A percentile compares a stretch with the other conserved stretches of the same genome.
Conservation (phyloP, 2,888 invertebrate species). For the Nymphalis c-album region DNA sequence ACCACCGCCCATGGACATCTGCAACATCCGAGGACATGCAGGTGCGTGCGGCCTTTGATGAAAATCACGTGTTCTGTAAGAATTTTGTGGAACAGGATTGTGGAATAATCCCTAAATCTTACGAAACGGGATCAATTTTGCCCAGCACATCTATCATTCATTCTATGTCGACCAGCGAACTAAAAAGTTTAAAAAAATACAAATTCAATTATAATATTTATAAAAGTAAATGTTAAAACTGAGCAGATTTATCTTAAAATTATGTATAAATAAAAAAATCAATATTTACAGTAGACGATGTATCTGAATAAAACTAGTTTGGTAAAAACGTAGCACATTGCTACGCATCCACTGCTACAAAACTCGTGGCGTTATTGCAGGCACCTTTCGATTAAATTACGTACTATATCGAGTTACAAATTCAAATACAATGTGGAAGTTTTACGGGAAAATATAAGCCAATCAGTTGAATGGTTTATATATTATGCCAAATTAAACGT, state of each 20-base stretch:
- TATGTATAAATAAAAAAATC: not conserved
- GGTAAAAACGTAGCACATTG: not conserved
- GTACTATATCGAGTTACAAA: constrained; percentile 14
- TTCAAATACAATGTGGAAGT: constrained; percentile 16
- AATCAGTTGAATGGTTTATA: not conserved
- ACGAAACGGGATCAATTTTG: no score
- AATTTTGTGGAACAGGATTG: no score
- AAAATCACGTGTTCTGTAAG: no score
- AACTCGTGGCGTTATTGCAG: constrained; percentile 13
- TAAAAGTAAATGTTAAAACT: not conserved
- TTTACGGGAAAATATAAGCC: not conserved
- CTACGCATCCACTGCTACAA: constrained; percentile 8
- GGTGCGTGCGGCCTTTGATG: no score
- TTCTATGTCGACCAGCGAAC: no score
- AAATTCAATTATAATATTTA: not conserved
- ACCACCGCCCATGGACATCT: no score
- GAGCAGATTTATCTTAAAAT: constrained; percentile 1
- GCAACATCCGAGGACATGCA: no score
- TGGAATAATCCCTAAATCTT: no score
- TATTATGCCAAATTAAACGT: no score
- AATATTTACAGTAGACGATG: not conserved
- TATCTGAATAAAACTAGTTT: constrained; percentile 3
- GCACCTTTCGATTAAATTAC: constrained; percentile 16
- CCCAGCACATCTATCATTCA: no score
- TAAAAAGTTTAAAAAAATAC: not conserved